Conservation (phyloP, 2,113 vertebrate genomes). For the Cavia porcellus region DNA sequence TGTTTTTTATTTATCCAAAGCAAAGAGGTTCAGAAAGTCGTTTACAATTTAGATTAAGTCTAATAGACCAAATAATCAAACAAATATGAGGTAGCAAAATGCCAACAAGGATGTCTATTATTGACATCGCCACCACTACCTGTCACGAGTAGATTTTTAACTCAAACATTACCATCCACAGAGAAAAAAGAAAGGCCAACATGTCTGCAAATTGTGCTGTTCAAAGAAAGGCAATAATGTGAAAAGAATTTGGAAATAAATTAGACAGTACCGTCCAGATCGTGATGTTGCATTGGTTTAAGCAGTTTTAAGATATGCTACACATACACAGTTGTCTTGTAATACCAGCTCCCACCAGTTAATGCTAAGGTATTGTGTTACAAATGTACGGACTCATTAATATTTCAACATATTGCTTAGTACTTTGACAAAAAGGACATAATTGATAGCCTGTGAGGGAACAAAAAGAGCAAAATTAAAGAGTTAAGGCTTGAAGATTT, state of each 20-base stretch:
- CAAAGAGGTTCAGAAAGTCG: not conserved
- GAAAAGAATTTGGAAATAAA: not conserved
- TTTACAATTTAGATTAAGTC: not conserved
- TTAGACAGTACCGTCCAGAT: not conserved
- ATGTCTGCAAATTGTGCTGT: not conserved
- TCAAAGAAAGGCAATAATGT: not conserved
- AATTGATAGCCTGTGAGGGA: not conserved
- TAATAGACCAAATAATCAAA: not conserved
- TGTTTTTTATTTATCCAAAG: not conserved
- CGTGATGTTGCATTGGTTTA: not conserved
- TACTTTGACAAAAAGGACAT: not conserved
- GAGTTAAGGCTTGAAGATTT: constrained; percentile 5
- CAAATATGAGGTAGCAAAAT: not conserved
- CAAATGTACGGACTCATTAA: constrained; percentile 41
- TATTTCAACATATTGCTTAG: constrained; percentile 53
- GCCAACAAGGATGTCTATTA: not conserved
- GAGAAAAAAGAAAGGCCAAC: not conserved
- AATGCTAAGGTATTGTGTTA: constrained; percentile 32
- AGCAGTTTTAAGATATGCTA: not conserved
- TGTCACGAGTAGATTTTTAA: not conserved
- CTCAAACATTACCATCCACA: not conserved
- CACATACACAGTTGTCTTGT: not conserved
- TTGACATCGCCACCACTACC: not conserved
- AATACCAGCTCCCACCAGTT: not conserved
- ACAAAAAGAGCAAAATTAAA: constrained; percentile 37